phyloP scores from a whole-genome alignment of 2,797 vertebrate species.

The Onychomys arenicola region DNA sequence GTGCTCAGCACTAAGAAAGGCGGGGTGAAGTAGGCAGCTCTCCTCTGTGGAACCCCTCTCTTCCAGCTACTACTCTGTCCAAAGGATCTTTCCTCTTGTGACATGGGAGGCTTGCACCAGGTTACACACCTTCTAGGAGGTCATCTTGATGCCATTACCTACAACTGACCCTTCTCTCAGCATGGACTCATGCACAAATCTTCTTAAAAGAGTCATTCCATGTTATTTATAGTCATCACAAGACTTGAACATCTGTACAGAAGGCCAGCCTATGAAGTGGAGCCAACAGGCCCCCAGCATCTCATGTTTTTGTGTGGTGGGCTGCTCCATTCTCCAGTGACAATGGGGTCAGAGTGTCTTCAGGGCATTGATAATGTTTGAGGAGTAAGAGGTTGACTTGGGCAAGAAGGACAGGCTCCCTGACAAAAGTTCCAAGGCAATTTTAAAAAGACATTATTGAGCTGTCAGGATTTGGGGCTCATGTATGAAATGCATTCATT shows the following conservation, averaged over 20 bases:
- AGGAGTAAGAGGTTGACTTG: conserved; percentile 45
- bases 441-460: conserved; percentile 70
- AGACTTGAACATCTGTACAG: background rate
- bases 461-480: conserved; percentile 59
- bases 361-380: background rate
- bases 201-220: background rate
- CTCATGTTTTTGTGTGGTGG: background rate
- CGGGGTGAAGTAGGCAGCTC: background rate
- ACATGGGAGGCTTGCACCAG: background rate
- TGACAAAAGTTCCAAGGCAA: conserved; percentile 60
- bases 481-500: conserved; percentile 66
- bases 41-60: background rate
- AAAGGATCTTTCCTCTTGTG: background rate
- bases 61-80: background rate
- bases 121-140: background rate
- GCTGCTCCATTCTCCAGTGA: background rate
- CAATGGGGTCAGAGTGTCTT: background rate
- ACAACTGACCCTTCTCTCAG: background rate
- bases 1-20: background rate
- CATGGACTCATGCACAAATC: background rate
- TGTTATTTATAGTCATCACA: background rate
- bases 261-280: background rate
- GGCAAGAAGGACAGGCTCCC: background rate
- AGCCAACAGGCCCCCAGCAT: background rate
- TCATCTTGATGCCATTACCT: background rate